phyloP scores from a whole-genome alignment of 2,888 invertebrate genomes.

The Folsomia manolachei region DNA sequence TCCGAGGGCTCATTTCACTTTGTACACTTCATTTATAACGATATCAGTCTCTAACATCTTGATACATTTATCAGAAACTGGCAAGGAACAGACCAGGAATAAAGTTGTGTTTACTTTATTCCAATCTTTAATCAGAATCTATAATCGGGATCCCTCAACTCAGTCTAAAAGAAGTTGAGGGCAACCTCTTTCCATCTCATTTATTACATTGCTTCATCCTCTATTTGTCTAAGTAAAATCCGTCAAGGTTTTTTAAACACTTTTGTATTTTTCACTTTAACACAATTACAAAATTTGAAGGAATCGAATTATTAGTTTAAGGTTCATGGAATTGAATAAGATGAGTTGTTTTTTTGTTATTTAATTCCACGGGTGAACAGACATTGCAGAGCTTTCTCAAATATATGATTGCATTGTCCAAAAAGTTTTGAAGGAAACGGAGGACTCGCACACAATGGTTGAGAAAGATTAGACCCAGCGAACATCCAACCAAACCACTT shows the following conservation, averaged over 20 bases:
- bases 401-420: background rate
- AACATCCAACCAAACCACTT: too few species aligned
- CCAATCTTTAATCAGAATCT: background rate
- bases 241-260: background rate
- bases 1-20: too few species aligned
- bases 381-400: too few species aligned
- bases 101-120: background rate
- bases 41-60: too few species aligned
- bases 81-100: background rate
- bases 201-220: too few species aligned
- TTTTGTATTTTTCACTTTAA: background rate
- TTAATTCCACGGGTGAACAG: too few species aligned
- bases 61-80: too few species aligned
- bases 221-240: background rate
- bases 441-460: background rate
- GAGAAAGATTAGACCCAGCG: background rate
- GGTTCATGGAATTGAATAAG: background rate
- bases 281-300: background rate
- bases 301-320: background rate
- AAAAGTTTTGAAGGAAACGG: background rate
- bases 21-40: too few species aligned
- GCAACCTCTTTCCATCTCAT: background rate
- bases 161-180: too few species aligned
- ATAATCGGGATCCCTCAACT: background rate
- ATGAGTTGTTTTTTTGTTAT: background rate